phyloP scores from a whole-genome alignment of 2,113 vertebrate species.

The Sardina pilchardus region DNA sequence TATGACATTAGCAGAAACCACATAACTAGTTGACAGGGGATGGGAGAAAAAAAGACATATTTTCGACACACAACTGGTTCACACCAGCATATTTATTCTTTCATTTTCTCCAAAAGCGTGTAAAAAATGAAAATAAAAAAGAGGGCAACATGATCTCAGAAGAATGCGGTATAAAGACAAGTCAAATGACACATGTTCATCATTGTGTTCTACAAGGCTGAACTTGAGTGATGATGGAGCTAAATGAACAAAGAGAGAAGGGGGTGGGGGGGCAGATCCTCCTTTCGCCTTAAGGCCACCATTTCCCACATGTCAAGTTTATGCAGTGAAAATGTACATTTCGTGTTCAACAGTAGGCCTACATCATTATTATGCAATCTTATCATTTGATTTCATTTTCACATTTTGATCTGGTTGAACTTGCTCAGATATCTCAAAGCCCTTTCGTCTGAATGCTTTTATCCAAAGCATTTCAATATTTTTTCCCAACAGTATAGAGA shows the following conservation, averaged over 20 bases:
- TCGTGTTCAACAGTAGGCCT: constrained; percentile 6
- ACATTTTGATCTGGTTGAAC: background rate
- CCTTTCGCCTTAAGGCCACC: constrained; percentile 73
- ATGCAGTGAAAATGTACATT: constrained; percentile 55
- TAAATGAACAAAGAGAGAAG: constrained; percentile 25
- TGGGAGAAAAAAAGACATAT: constrained; percentile 1
- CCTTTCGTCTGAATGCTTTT: background rate
- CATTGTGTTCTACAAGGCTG: constrained; percentile 52
- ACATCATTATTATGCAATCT: background rate
- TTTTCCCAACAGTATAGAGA: background rate
- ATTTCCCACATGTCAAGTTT: constrained; percentile 68
- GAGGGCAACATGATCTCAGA: constrained; percentile 2
- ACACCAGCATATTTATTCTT: constrained; percentile 67
- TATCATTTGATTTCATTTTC: background rate
- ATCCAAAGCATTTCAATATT: background rate
- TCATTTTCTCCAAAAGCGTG: constrained; percentile 68
- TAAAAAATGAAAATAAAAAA: constrained; percentile 62
- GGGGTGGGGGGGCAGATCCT: constrained; percentile 51
- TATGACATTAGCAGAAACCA: background rate
- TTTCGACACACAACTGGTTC: constrained; percentile 40
- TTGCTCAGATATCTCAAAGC: background rate
- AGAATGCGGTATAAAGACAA: constrained; percentile 8
- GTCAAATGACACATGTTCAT: constrained; percentile 50
- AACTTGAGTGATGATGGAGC: constrained; percentile 38
- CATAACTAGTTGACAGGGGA: background rate